These are phyloP conservation scores for Andricus curvator DNA, from an alignment of 2,888 invertebrate genomes.

Conservation along the genomic window DNA sequence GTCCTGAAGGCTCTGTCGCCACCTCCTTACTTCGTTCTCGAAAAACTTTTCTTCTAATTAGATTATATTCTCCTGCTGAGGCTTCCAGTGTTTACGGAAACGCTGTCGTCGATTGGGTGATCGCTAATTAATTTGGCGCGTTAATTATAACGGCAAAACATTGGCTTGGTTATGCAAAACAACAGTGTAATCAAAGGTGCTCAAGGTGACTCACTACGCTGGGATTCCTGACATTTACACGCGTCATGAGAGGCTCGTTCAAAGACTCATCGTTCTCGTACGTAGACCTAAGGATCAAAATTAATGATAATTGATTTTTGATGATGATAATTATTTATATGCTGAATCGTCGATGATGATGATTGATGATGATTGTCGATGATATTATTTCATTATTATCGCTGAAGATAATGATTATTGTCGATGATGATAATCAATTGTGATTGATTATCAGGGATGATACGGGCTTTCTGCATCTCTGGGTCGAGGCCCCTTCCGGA, in stretches of 20 bases:
- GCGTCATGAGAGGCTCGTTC: neutral
- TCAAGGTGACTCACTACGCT: conserved; percentile 6
- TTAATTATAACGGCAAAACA: conserved; percentile 31
- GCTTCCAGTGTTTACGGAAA: conserved; percentile 26
- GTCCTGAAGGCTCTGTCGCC: conserved; percentile 5
- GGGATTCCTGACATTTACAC: neutral
- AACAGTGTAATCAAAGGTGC: conserved; percentile 11
- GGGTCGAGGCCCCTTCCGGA: too few species aligned
- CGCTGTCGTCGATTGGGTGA: conserved; percentile 33
- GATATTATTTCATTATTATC: too few species aligned
- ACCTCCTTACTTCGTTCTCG: conserved; percentile 20
- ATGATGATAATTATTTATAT: too few species aligned
- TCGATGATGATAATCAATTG: too few species aligned
- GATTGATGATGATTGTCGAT: too few species aligned
- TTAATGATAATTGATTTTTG: too few species aligned
- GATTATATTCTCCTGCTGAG: conserved; percentile 14
- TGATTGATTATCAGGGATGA: too few species aligned
- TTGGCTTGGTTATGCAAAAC: conserved; percentile 14
- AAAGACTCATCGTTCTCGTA: neutral
- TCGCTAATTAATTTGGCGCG: conserved; percentile 37
- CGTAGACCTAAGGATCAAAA: conserved; percentile 2
- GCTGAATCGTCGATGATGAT: too few species aligned
- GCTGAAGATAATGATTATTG: too few species aligned
- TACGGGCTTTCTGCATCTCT: too few species aligned
- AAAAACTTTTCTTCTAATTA: conserved; percentile 38